phyloP scores from a whole-genome alignment of 2,113 vertebrate genomes.

The Delphinus delphis region DNA sequence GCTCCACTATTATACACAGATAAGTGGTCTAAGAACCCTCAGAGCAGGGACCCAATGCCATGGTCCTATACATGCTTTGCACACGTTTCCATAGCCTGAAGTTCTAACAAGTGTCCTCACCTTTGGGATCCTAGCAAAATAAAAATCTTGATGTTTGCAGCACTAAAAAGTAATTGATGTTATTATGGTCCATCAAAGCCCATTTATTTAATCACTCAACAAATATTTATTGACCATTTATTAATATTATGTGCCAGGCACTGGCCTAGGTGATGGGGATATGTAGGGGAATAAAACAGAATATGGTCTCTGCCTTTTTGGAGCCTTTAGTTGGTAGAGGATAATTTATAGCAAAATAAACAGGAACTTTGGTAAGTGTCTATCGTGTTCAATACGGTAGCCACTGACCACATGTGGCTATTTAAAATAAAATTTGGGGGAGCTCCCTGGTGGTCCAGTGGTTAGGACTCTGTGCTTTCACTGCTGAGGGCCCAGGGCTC shows the following conservation, averaged over 20 bases:
- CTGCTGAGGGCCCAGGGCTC: not conserved
- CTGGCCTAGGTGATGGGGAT: not conserved
- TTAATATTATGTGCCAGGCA: not conserved
- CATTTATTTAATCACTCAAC: not conserved
- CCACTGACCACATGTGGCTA: not conserved
- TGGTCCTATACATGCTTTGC: not conserved
- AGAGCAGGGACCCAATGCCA: not conserved
- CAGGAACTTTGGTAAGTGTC: not conserved
- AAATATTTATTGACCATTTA: not conserved
- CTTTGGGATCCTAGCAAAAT: not conserved
- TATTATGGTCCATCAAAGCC: not conserved
- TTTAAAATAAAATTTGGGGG: not conserved
- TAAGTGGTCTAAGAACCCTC: not conserved
- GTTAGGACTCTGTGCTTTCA: not conserved
- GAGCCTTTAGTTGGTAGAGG: not conserved
- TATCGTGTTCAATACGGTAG: not conserved
- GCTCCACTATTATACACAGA: not conserved
- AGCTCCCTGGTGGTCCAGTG: not conserved
- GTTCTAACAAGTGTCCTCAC: not conserved
- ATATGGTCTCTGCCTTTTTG: not conserved
- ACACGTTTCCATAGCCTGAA: not conserved
- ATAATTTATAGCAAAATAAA: constrained; percentile 26
- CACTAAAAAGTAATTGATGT: constrained; percentile 25
- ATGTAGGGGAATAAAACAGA: not conserved
- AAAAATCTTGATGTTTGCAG: constrained; percentile 11